phyloP scores from a whole-genome alignment of 1,140 invertebrate genomes.

The Drosophila nebulosa region DNA sequence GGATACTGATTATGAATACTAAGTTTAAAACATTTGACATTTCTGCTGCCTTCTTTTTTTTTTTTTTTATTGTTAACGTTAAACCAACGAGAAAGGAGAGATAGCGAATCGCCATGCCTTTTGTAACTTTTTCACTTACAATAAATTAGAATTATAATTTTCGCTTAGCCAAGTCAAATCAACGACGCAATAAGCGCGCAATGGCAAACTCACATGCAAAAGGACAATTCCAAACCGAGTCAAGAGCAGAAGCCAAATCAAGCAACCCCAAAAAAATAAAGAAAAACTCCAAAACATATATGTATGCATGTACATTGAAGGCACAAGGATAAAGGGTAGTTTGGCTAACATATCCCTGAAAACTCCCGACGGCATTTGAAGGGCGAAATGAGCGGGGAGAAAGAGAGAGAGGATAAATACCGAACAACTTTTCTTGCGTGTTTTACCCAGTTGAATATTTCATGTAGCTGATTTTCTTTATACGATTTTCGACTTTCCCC shows the following conservation, averaged over 20 bases:
- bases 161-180: slow-evolving; percentile 65
- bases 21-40: no score
- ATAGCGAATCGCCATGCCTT: slow-evolving; percentile 31
- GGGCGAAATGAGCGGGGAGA: slow-evolving; percentile 11
- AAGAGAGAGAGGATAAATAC: slow-evolving; percentile 21
- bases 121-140: slow-evolving; percentile 55
- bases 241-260: not conserved
- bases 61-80: no score
- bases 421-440: slow-evolving; percentile 71
- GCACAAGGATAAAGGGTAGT: slow-evolving; percentile 41
- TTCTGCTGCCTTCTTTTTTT: not conserved
- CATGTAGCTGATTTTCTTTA: slow-evolving; percentile 75
- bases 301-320: slow-evolving; percentile 5
- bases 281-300: slow-evolving; percentile 16
- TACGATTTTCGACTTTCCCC: slow-evolving; percentile 38
- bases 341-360: slow-evolving; percentile 16
- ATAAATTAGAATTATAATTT: slow-evolving; percentile 76
- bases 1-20: no score
- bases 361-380: slow-evolving; percentile 16
- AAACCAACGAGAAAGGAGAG: slow-evolving; percentile 1
- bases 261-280: slow-evolving; percentile 51
- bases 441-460: slow-evolving; percentile 77
- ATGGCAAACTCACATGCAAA: slow-evolving; percentile 63
- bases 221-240: slow-evolving; percentile 40
- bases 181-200: slow-evolving; percentile 69